These are phyloP conservation scores for Cephus cinctus DNA, from an alignment of 1,140 invertebrate genomes.

Conservation along the genomic window DNA sequence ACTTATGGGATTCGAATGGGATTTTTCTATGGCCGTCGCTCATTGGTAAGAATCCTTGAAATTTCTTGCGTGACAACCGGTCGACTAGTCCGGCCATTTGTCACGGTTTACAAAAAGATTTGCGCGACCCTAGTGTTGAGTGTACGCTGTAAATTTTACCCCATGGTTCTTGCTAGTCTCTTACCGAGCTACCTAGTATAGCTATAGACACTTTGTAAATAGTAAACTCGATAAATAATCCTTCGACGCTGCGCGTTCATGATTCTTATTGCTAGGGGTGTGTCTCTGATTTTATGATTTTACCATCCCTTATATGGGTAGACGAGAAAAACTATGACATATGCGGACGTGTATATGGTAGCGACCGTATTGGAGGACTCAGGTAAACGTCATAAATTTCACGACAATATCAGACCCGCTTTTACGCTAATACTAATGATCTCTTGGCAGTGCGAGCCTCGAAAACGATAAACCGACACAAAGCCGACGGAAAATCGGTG, in stretches of 20 bases:
- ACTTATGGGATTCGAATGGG: too few species aligned
- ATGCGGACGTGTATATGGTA: background rate
- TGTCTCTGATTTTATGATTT: background rate
- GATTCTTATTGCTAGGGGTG: background rate
- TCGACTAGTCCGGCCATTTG: too few species aligned
- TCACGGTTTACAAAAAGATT: too few species aligned
- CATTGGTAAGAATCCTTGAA: too few species aligned
- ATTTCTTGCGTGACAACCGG: too few species aligned
- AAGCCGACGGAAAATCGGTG: conserved; percentile 42
- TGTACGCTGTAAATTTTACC: too few species aligned
- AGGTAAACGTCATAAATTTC: conserved; percentile 40
- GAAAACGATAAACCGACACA: conserved; percentile 38
- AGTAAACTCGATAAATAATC: background rate
- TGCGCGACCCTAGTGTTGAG: too few species aligned
- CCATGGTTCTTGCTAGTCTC: conserved; percentile 5
- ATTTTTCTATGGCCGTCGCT: too few species aligned
- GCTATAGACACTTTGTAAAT: conserved; percentile 1
- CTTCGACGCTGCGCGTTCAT: background rate
- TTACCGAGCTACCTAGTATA: background rate
- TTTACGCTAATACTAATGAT: conserved; percentile 45
- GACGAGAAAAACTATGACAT: background rate
- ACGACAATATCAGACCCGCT: conserved; percentile 32
- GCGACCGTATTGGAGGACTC: conserved; percentile 8
- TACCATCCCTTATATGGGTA: background rate
- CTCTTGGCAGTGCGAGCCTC: conserved; percentile 18